phyloP scores from a whole-genome alignment of 2,888 invertebrate species.

The Erpobdella octoculata region DNA sequence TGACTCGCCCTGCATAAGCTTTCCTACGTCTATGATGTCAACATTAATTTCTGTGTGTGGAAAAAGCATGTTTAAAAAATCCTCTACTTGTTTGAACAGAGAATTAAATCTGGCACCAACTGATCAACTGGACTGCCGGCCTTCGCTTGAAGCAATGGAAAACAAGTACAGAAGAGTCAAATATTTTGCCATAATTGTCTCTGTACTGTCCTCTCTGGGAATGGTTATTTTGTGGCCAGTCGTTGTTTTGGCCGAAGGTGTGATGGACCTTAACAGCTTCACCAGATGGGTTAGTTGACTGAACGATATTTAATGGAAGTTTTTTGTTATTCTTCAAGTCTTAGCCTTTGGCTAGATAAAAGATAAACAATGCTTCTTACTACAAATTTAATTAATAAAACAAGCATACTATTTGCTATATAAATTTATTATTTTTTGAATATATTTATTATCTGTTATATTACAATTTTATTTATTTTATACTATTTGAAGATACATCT shows the following conservation, averaged over 20 bases:
- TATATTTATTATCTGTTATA: neutral
- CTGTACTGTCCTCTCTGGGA: constrained; percentile 39
- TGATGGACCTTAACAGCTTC: constrained; percentile 41
- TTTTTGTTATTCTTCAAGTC: too few relatives aligned
- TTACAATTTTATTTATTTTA: neutral
- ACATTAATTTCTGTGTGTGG: too few relatives aligned
- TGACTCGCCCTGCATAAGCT: neutral
- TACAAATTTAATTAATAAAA: neutral
- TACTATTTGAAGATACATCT: constrained; percentile 41
- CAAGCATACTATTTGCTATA: neutral
- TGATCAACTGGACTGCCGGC: constrained; percentile 44
- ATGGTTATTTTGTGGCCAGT: constrained; percentile 46
- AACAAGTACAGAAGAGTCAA: constrained; percentile 41
- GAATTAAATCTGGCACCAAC: constrained; percentile 43
- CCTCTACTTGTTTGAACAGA: constrained; percentile 38
- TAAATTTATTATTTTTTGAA: neutral
- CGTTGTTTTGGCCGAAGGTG: constrained; percentile 40
- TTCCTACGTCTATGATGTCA: neutral
- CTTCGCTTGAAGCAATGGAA: constrained; percentile 43
- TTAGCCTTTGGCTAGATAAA: too few relatives aligned
- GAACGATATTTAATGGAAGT: neutral
- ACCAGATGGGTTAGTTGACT: constrained; percentile 43
- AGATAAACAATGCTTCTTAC: too few relatives aligned
- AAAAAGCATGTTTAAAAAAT: neutral
- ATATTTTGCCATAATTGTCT: constrained; percentile 40